Evolutionary conservation across 2,888 invertebrate genomes (phyloP).

Genomic region (Piscicola geometra): DNA sequence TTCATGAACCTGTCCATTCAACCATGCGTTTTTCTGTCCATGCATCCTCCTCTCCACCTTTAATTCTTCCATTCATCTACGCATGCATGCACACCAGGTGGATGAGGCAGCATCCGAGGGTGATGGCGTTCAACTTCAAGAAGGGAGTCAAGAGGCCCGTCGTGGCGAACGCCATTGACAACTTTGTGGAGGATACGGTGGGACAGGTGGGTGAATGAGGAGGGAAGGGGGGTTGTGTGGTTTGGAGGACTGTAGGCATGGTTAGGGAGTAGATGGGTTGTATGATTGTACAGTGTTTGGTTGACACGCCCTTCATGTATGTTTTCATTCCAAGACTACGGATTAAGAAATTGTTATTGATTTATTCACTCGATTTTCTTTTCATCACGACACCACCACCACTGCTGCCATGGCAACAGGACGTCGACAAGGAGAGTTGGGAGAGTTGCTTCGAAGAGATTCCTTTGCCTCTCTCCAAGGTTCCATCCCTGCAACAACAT

Average conservation of each 20-base stretch:
- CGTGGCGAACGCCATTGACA: slow-evolving; percentile 90
- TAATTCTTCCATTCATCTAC: too few relatives aligned
- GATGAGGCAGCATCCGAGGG: slow-evolving; percentile 85
- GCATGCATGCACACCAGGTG: slow-evolving; percentile 62
- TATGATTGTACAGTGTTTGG: too few relatives aligned
- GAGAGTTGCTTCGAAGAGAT: slow-evolving; percentile 69
- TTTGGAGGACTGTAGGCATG: too few relatives aligned
- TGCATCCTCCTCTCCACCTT: neutral
- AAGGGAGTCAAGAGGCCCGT: slow-evolving; percentile 81
- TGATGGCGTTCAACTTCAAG: slow-evolving; percentile 76
- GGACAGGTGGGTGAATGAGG: slow-evolving; percentile 61
- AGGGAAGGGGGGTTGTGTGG: too few relatives aligned
- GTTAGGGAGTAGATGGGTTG: too few relatives aligned
- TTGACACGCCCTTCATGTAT: too few relatives aligned
- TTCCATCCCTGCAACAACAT: slow-evolving; percentile 45
- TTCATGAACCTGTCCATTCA: neutral
- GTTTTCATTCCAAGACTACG: too few relatives aligned
- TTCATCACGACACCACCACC: neutral
- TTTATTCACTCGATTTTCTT: neutral
- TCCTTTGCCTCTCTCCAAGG: slow-evolving; percentile 68
- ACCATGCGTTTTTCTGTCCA: too few relatives aligned
- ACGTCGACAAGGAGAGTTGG: slow-evolving; percentile 60
- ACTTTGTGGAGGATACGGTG: slow-evolving; percentile 84
- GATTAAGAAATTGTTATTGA: too few relatives aligned
- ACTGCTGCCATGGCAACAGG: slow-evolving; percentile 17